These are phyloP conservation scores for Caerostris extrusa DNA, from an alignment of 1,140 invertebrate species.

Conservation along the genomic window DNA sequence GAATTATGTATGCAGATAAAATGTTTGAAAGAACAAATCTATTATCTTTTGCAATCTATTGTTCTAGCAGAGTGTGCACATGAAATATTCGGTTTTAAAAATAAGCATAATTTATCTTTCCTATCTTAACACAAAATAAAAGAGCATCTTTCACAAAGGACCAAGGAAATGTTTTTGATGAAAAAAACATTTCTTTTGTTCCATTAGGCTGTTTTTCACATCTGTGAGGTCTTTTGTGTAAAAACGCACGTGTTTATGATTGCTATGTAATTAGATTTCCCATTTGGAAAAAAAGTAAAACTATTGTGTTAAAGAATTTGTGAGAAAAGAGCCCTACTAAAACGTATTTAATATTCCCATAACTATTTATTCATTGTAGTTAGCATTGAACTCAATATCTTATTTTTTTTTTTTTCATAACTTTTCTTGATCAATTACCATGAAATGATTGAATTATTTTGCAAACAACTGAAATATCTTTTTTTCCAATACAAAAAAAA, in stretches of 20 bases:
- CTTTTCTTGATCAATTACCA: no score
- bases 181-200: not conserved
- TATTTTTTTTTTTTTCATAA: no score
- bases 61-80: not conserved
- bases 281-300: not conserved
- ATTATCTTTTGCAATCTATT: not conserved
- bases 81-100: not conserved
- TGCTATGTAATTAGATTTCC: slow-evolving; percentile 19
- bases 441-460: no score
- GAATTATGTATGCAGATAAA: not conserved
- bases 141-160: not conserved
- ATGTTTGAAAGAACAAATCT: not conserved
- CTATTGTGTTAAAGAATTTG: not conserved
- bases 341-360: not conserved
- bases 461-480: no score
- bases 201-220: not conserved
- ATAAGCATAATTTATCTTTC: not conserved
- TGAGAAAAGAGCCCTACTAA: not conserved
- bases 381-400: not conserved
- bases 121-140: not conserved
- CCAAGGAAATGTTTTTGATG: no score
- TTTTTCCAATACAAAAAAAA: no score
- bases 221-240: not conserved
- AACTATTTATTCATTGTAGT: not conserved
- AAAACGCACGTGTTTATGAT: slow-evolving; percentile 25